Percentiles rank a stretch among this genome's conserved stretches.
phyloP scores from a whole-genome alignment of 23 tunicate genomes.

The Clavelina lepadiformis region DNA sequence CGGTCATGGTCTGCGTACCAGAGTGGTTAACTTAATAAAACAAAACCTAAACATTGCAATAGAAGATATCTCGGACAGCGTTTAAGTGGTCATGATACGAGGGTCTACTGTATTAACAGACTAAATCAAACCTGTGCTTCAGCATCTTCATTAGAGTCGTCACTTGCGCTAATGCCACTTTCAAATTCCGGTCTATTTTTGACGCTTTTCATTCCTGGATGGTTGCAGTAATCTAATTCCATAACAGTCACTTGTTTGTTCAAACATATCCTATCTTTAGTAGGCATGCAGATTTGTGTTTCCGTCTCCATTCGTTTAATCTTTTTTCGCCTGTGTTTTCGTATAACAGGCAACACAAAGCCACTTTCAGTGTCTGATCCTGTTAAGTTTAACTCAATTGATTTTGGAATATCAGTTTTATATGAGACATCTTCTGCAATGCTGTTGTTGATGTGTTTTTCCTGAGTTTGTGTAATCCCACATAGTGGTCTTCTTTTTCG shows the following conservation, averaged over 20 bases:
- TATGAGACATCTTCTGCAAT: neutral
- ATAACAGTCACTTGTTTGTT: neutral
- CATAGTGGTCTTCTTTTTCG: constrained; percentile 27
- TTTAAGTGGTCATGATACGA: no score
- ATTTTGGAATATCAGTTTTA: no score
- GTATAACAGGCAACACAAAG: constrained; percentile 33
- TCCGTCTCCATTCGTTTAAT: constrained; percentile 52
- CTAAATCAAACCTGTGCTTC: constrained; percentile 25
- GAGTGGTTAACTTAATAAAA: neutral
- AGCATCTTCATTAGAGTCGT: constrained; percentile 38
- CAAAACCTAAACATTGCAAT: neutral
- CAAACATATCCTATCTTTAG: neutral
- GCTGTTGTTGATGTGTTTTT: no score
- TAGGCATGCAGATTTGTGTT: neutral
- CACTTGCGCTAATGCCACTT: constrained; percentile 61
- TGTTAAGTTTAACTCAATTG: constrained; percentile 16
- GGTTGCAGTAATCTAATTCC: constrained; percentile 1
- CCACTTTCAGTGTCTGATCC: constrained; percentile 77
- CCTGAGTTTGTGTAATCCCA: no score
- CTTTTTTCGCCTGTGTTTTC: constrained; percentile 53
- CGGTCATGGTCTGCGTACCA: no score
- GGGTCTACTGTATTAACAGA: no score
- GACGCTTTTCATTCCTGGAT: neutral
- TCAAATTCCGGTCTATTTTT: constrained; percentile 24
- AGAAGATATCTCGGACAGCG: no score